Percentiles rank a stretch among this genome's conserved stretches.
Evolutionary conservation across 2,113 vertebrate species (phyloP).

Genomic region (Chiloscyllium plagiosum): DNA sequence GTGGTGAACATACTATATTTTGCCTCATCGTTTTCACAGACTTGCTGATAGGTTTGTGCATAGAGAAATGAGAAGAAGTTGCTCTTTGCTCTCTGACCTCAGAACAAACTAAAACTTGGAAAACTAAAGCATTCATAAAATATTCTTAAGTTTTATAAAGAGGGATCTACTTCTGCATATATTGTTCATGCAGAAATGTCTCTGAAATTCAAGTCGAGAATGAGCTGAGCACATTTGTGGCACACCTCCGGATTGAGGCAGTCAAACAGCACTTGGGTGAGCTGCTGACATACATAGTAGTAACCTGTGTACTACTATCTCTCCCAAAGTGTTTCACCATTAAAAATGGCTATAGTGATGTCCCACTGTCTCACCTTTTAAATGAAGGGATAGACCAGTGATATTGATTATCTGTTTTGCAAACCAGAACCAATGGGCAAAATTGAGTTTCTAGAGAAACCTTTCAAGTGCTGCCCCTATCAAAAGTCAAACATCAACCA

Average conservation of each 20-base stretch:
- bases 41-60: neutral
- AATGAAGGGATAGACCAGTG: neutral
- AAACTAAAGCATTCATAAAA: neutral
- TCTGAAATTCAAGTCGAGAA: neutral
- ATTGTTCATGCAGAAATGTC: neutral
- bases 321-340: neutral
- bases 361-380: neutral
- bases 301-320: neutral
- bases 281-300: neutral
- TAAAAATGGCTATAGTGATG: neutral
- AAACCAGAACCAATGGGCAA: neutral
- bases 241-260: neutral
- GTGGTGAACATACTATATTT: neutral
- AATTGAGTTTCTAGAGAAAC: neutral
- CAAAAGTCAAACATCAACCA: neutral
- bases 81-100: neutral
- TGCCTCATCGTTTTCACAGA: neutral
- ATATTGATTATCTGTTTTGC: neutral
- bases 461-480: neutral
- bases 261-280: neutral
- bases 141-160: neutral
- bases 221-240: neutral
- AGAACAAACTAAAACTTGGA: neutral
- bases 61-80: neutral
- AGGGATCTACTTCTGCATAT: neutral